Base-by-base conservation (phyloP, 1,140 invertebrate genomes). In the Zaprionus ornatus region DNA sequence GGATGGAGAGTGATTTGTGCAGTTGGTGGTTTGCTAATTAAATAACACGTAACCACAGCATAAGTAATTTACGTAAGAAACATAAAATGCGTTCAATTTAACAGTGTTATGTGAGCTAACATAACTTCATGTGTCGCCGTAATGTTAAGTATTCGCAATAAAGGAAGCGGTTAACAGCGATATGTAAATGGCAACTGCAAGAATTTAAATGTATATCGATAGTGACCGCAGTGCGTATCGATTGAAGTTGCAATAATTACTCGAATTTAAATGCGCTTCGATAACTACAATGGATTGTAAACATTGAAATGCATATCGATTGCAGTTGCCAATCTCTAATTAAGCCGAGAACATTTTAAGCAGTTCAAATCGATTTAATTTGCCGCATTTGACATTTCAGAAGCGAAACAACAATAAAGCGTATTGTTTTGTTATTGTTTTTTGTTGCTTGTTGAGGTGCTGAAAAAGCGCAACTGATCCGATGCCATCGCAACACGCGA, bases 371-470 rank as follows among this genome's bases (percentile, higher is more conserved):
- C 68, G 67, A 82, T 78, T 82, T 77, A 17, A 25, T 27, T 48
- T 82, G 79, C 61, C 75, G 65, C 63, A 61, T 67, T 75, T 72
- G 77, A 80, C 78, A 80, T 60, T 80, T 80, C 65, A 59, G n/a
- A n/a, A 45, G 40, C 40, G n/a, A 45, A 42, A 42, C n/a, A 45
- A 42, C 5, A 42, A 17, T 7, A 10, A 17, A 2, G 7, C 45
- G 2, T 17, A 4, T 13, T 40, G 37, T n/a, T 40, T 40, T 21
- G 45, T 23, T 23, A 13, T 23, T 50, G 10, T 13, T 50, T 2
- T 5, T 45, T 45, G n/a, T 45, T 45, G n/a, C 40, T 17, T 21
- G 17, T 23, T 6, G 45, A 50, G 45, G 13, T n/a, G 25, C 52
- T 25, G 52, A 25, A 32, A 25, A 29, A 27, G 45, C 15, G 65